phyloP scores from a whole-genome alignment of 2,888 invertebrate genomes.

The Pasiphila rectangulata region DNA sequence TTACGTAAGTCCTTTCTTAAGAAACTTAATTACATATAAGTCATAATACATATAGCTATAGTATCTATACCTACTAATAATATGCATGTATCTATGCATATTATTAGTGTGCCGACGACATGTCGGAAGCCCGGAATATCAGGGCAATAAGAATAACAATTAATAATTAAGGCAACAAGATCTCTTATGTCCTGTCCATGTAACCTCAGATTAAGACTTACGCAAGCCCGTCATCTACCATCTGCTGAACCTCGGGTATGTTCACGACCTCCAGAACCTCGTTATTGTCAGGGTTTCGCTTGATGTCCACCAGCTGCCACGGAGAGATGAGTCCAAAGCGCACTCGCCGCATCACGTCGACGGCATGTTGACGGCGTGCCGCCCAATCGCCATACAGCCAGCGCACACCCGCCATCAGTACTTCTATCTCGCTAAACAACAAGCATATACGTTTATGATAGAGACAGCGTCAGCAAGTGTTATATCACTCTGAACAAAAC shows the following conservation, averaged over 20 bases:
- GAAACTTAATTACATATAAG: too few species aligned
- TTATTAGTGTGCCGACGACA: too few species aligned
- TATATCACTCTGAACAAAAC: too few species aligned
- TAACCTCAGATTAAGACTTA: slow-evolving; percentile 69
- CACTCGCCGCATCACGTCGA: slow-evolving; percentile 85
- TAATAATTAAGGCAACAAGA: too few species aligned
- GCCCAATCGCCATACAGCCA: slow-evolving; percentile 89
- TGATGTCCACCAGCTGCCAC: slow-evolving; percentile 89
- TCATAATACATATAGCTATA: too few species aligned
- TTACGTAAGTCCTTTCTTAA: too few species aligned
- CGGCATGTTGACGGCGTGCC: slow-evolving; percentile 76
- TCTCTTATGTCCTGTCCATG: too few species aligned
- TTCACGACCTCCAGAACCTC: slow-evolving; percentile 86
- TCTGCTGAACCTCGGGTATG: slow-evolving; percentile 85
- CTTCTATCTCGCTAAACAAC: slow-evolving; percentile 82
- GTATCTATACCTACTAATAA: too few species aligned
- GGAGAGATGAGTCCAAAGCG: slow-evolving; percentile 90
- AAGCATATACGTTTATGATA: background rate
- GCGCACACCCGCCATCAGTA: slow-evolving; percentile 89
- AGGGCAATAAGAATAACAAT: too few species aligned
- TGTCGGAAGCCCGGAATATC: too few species aligned
- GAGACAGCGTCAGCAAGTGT: too few species aligned
- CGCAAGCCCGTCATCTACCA: slow-evolving; percentile 91
- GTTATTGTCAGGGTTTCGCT: slow-evolving; percentile 86
- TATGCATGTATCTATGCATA: too few species aligned